Percentiles rank a stretch among this genome's conserved stretches.
phyloP scores from a whole-genome alignment of 2,113 vertebrate genomes.

The Diadophis punctatus region DNA sequence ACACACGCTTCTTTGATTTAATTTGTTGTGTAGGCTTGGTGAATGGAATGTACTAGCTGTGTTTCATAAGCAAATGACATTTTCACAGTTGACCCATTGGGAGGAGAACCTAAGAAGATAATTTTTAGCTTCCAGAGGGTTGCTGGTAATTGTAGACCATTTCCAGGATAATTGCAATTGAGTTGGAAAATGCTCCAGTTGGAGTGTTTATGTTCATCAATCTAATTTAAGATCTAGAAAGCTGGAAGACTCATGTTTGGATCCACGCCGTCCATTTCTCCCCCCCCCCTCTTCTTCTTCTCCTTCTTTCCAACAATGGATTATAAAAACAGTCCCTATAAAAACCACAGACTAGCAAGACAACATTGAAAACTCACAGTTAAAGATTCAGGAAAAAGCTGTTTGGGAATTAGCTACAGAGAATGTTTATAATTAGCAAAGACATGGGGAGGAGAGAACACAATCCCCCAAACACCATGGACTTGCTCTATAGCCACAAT shows the following conservation, averaged over 20 bases:
- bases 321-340: constrained; percentile 70
- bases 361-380: constrained; percentile 54
- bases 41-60: constrained; percentile 25
- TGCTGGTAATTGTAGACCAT: constrained; percentile 89
- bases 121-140: constrained; percentile 81
- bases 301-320: constrained; percentile 66
- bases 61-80: constrained; percentile 46
- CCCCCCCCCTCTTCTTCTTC: constrained; percentile 25
- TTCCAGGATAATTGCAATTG: constrained; percentile 85
- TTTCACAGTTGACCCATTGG: constrained; percentile 82
- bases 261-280: constrained; percentile 68
- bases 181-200: constrained; percentile 76
- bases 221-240: constrained; percentile 84
- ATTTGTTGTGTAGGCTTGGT: background rate
- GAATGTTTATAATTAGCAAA: constrained; percentile 69
- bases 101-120: constrained; percentile 81
- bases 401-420: constrained; percentile 59
- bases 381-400: constrained; percentile 59
- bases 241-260: constrained; percentile 60
- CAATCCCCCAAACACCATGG: constrained; percentile 49
- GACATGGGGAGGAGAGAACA: constrained; percentile 34
- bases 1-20: constrained; percentile 2
- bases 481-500: too few species aligned
- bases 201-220: constrained; percentile 82
- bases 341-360: constrained; percentile 65